Evolutionary conservation across 2,113 vertebrate genomes (phyloP).

Genomic region (Lepus timidus): DNA sequence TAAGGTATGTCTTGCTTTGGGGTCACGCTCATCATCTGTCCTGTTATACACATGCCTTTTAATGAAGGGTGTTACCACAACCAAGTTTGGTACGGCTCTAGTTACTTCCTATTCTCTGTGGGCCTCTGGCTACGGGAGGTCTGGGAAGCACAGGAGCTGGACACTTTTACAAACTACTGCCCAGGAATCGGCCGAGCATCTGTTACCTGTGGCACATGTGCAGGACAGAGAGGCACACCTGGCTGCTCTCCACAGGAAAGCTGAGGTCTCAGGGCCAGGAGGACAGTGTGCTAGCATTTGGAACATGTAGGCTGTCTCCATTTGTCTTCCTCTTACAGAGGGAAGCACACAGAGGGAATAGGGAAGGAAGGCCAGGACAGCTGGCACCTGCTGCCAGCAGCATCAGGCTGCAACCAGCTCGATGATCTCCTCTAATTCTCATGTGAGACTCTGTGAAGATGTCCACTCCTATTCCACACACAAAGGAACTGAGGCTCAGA

Average conservation of each 20-base stretch:
- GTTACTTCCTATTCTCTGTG: neutral
- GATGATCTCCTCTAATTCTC: neutral
- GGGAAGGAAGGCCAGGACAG: neutral
- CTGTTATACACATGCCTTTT: neutral
- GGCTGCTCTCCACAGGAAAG: neutral
- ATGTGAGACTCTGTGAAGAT: neutral
- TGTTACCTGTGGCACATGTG: no score
- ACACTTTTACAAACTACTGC: neutral
- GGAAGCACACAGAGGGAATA: no score
- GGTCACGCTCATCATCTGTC: neutral
- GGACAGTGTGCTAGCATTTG: neutral
- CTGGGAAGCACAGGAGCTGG: neutral
- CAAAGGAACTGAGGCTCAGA: no score
- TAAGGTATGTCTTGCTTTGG: neutral
- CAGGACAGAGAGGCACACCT: fast-evolving
- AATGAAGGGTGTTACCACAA: neutral
- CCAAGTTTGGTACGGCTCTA: neutral
- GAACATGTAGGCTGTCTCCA: neutral
- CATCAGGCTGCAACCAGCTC: neutral
- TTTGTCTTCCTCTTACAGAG: neutral
- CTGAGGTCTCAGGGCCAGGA: neutral
- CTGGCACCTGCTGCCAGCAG: fast-evolving
- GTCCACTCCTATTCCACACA: neutral
- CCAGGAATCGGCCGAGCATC: fast-evolving
- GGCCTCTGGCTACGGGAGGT: neutral